Evolutionary conservation across 1,140 invertebrate genomes (phyloP), one percentile per base, ranked within the genome.

Genomic region (Papilio polyxenes): DNA sequence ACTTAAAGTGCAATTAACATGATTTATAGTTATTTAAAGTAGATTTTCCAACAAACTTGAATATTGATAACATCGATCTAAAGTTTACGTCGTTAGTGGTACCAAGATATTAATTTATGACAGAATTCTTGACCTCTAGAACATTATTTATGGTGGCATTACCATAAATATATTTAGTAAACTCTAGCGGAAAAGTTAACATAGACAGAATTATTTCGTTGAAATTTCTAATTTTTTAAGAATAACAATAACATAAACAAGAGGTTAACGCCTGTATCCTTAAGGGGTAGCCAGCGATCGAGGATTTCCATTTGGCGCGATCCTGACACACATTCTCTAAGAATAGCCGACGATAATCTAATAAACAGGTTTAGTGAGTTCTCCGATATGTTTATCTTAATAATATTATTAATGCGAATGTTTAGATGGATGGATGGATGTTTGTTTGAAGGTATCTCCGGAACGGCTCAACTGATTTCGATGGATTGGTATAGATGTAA

Each of bases 41-140:
- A 31, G 31, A 72, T 72, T 72, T 69, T 40, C 65, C 1, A 72
- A 72, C 65, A 65, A 31, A 65, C 20, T 65, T 37, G 31, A 37
- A 37, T 37, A 72, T 72, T 37, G 31, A 37, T 72, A 72, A 72
- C 23, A 15, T 37, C 65, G 65, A 72, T 72, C 37, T 72, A 37
- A 72, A 72, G 65, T 72, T 72, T 72, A 72, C 65, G 13, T 72
- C 65, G 31, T 72, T 72, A 72, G 5, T 23, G 65, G 2, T 72
- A 72, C 65, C 23, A 69, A 7, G 65, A 37, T 72, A 72, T 72
- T 37, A 37, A 72, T 72, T 69, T 72, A 72, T 72, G 23, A 17
- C 5, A 40, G 31, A 72, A 72, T 72, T 37, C 31, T 72, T 72
- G 65, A 72, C 65, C 65, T 72, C 23, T 72, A 72, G 31, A 72